These are phyloP conservation scores for Fragum fragum DNA, from an alignment of 2,888 invertebrate species.

Conservation along the genomic window DNA sequence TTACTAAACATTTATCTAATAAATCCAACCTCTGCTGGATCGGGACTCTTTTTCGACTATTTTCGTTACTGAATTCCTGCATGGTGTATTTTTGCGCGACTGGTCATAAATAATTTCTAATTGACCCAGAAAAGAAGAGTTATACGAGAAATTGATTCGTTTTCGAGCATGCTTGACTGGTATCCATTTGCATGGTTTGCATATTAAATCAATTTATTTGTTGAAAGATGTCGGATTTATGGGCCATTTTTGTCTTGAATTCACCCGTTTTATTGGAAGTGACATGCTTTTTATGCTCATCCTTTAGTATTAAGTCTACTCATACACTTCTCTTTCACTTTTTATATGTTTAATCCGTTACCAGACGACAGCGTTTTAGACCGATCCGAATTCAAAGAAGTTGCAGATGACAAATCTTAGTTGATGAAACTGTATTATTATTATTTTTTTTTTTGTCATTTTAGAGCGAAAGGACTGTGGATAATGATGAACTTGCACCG, in stretches of 20 bases:
- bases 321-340: neutral
- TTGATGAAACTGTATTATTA: too few species aligned
- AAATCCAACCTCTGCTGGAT: too few species aligned
- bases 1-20: too few species aligned
- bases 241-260: constrained; percentile 19
- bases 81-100: neutral
- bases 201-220: constrained; percentile 27
- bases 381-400: too few species aligned
- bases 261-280: constrained; percentile 18
- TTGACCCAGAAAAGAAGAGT: neutral
- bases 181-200: constrained; percentile 23
- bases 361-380: too few species aligned
- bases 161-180: constrained; percentile 23
- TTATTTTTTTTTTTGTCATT: too few species aligned
- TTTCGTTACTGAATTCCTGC: too few species aligned
- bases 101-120: neutral
- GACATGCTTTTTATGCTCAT: constrained; percentile 28
- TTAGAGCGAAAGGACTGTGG: too few species aligned
- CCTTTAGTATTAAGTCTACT: neutral
- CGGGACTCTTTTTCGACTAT: too few species aligned
- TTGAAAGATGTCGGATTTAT: constrained; percentile 21
- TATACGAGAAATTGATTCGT: constrained; percentile 22
- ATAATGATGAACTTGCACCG: too few species aligned
- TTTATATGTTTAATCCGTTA: too few species aligned
- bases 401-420: too few species aligned